Conservation (phyloP, 2,797 vertebrate genomes). For the Poeciliopsis infans region DNA sequence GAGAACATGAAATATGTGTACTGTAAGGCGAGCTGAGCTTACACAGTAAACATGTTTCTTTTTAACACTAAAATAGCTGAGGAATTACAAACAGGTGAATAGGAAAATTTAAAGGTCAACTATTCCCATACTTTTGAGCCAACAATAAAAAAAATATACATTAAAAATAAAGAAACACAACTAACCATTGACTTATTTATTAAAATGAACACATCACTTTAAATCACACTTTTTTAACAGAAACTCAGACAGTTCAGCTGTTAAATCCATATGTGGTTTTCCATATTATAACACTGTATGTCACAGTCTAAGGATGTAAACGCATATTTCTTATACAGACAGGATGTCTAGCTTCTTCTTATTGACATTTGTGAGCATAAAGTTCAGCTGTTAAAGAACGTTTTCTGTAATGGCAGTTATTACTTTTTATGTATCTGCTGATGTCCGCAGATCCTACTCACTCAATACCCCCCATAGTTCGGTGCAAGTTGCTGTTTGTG, state of each 20-base stretch:
- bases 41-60: conserved; percentile 26
- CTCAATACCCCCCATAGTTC: neutral
- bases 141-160: too few relatives aligned
- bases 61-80: conserved; percentile 24
- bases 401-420: neutral
- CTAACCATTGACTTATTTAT: neutral
- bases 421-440: neutral
- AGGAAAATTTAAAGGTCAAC: neutral
- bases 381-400: neutral
- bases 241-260: neutral
- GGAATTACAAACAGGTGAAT: conserved; percentile 15
- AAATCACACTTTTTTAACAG: neutral
- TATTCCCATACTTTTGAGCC: neutral
- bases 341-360: neutral
- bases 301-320: neutral
- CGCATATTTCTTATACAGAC: neutral
- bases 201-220: neutral
- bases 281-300: neutral
- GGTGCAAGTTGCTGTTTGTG: neutral
- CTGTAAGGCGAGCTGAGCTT: conserved; percentile 24
- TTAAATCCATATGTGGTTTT: neutral
- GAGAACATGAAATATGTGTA: conserved; percentile 32
- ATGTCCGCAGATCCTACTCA: neutral
- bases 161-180: neutral
- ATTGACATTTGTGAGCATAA: neutral